A percentile compares a stretch with the other conserved stretches of the same genome.
Conservation (phyloP, 2,797 vertebrate species). For the Meriones psammophilus region DNA sequence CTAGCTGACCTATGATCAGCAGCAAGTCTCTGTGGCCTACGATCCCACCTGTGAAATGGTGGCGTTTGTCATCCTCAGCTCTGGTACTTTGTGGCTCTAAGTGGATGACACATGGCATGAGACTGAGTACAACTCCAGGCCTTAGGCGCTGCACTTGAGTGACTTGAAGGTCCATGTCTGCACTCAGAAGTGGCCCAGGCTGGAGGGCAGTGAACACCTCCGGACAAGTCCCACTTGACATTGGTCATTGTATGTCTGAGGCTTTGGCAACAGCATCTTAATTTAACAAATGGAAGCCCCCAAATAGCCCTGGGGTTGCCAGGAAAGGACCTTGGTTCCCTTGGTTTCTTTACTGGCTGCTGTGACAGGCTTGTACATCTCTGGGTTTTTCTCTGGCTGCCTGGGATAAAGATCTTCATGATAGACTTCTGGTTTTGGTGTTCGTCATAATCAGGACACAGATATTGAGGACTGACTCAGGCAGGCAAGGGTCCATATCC, state of each 20-base stretch:
- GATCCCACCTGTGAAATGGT: rapidly evolving
- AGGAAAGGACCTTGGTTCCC: not conserved
- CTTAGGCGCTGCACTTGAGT: not conserved
- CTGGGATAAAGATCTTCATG: not conserved
- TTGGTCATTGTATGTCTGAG: not conserved
- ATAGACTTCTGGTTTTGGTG: not conserved
- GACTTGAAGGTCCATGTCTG: not conserved
- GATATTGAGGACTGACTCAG: not conserved
- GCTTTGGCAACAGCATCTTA: not conserved
- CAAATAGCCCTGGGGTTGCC: not conserved
- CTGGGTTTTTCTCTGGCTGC: not conserved
- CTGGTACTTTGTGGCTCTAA: not conserved
- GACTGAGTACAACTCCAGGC: not conserved
- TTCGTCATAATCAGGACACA: not conserved
- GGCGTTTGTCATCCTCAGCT: not conserved
- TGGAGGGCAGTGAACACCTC: too few species aligned
- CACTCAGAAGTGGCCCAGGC: not conserved
- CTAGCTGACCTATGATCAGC: not conserved
- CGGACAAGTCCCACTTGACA: not conserved
- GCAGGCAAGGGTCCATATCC: not conserved
- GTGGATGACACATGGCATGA: not conserved
- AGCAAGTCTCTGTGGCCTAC: not conserved
- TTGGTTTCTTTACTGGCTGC: not conserved
- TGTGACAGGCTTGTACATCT: not conserved
- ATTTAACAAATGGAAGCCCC: not conserved